These are phyloP conservation scores for Ophion slaviceki DNA, from an alignment of 2,888 invertebrate genomes.

Conservation along the genomic window DNA sequence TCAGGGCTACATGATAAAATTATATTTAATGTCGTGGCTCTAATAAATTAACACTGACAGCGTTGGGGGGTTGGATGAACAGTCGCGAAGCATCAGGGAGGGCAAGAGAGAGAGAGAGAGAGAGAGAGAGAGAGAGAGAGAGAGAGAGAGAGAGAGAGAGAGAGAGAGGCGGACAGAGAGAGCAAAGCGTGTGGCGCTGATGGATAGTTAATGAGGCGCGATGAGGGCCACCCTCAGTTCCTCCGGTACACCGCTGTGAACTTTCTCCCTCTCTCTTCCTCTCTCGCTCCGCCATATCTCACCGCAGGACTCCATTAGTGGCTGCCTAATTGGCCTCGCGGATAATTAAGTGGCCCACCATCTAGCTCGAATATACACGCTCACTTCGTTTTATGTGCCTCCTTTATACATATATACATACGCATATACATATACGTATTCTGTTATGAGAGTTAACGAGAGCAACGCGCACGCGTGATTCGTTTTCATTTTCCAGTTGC, in stretches of 20 bases:
- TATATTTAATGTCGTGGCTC: constrained; percentile 63
- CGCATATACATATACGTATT: not conserved
- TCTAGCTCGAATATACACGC: constrained; percentile 62
- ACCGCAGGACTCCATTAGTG: constrained; percentile 73
- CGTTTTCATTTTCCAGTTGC: constrained; percentile 59
- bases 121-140: constrained; percentile 12
- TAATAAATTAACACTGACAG: constrained; percentile 67
- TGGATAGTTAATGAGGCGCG: constrained; percentile 73
- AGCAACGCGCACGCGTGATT: constrained; percentile 53
- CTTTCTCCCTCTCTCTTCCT: constrained; percentile 35
- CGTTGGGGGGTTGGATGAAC: constrained; percentile 46
- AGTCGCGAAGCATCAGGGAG: constrained; percentile 31
- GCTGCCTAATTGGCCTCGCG: constrained; percentile 71
- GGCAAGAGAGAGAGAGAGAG: constrained; percentile 24
- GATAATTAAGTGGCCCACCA: constrained; percentile 72
- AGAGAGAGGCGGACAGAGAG: constrained; percentile 45
- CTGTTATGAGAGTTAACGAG: constrained; percentile 22
- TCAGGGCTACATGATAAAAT: constrained; percentile 61
- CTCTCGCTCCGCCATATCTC: constrained; percentile 67
- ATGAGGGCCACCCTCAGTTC: constrained; percentile 68
- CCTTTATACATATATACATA: constrained; percentile 17
- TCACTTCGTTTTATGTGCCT: constrained; percentile 55
- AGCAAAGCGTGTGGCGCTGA: constrained; percentile 67
- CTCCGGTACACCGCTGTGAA: constrained; percentile 41
- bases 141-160: constrained; percentile 42